Percentiles rank a stretch among this genome's conserved stretches.
phyloP scores from a whole-genome alignment of 2,888 invertebrate genomes.

The Galerucella calmariensis region DNA sequence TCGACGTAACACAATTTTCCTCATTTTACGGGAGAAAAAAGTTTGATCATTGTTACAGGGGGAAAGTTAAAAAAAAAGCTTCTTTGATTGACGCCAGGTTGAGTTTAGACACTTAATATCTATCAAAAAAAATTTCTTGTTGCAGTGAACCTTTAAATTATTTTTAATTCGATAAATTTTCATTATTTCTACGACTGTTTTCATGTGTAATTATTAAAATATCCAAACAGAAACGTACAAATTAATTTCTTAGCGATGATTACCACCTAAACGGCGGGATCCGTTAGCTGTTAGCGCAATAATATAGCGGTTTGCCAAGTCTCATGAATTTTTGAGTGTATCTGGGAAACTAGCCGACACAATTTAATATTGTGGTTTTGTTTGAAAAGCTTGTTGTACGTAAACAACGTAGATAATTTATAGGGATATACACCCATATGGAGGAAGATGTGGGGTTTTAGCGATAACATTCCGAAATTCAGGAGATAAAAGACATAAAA shows the following conservation, averaged over 20 bases:
- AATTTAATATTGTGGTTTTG: conserved; percentile 46
- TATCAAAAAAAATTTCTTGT: no score
- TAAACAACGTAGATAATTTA: conserved; percentile 43
- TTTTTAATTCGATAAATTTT: no score
- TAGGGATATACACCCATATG: conserved; percentile 14
- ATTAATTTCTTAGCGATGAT: conserved; percentile 4
- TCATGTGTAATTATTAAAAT: neutral
- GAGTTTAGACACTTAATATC: no score
- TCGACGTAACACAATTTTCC: no score
- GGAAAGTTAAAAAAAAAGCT: no score
- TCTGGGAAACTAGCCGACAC: conserved; percentile 42
- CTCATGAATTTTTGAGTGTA: conserved; percentile 44
- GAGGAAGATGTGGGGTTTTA: neutral
- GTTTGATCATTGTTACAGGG: no score
- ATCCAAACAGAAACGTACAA: neutral
- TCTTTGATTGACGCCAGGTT: no score
- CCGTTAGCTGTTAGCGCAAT: conserved; percentile 28
- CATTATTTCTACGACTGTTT: neutral
- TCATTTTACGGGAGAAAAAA: no score
- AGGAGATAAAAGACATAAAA: neutral
- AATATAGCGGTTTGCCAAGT: conserved; percentile 38
- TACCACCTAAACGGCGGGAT: conserved; percentile 5
- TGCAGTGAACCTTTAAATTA: no score
- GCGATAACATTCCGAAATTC: conserved; percentile 14
- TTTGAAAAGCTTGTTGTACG: conserved; percentile 37